Evolutionary conservation across 2,113 vertebrate species (phyloP), one percentile per base, ranked within the genome.

Genomic region (Callaeas wilsoni): DNA sequence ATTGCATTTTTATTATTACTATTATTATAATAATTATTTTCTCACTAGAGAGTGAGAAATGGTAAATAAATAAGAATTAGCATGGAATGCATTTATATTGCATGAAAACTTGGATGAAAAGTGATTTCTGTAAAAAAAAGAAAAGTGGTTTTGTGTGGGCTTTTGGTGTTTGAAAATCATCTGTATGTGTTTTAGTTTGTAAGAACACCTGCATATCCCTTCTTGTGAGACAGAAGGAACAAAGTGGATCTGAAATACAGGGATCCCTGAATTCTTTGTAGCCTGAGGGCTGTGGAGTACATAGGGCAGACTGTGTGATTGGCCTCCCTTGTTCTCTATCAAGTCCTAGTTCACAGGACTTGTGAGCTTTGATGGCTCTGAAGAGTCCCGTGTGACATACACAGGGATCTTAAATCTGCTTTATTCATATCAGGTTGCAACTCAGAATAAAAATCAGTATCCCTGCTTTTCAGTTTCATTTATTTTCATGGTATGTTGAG

Each of bases 71-170:
- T 32, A 65, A 57, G 52, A 10, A 50, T 42, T 57, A 52, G 3
- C 16, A 22, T 1, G 1, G 15, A 55, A 64, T 4, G 1, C 7
- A 56, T 76, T 71, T 81, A 20, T 62, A 65, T 32, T 0, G 0
- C 25, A 15, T 55, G 32, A 59, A 73, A 68, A 47, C 3, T 9
- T 56, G 22, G 14, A 70, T n/a, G 55, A 53, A 77, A 85, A 59
- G 4, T 26, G 3, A 49, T 81, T 78, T 74, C 11, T 74, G 12
- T 64, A 44, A 49, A 59, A 41, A 53, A 42, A 46, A 33, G 18
- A 33, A 27, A n/a, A 26, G 5, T 5, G 6, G 0, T 3, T 68
- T 73, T 26, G 17, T 20, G 7, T 26, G 6, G 14, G 16, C 12
- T 17, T 68, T 50, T 78, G 6, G 27, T 83, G 15, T 62, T 22